Base-by-base conservation (phyloP, 2,113 vertebrate species). In the Python bivittatus region DNA sequence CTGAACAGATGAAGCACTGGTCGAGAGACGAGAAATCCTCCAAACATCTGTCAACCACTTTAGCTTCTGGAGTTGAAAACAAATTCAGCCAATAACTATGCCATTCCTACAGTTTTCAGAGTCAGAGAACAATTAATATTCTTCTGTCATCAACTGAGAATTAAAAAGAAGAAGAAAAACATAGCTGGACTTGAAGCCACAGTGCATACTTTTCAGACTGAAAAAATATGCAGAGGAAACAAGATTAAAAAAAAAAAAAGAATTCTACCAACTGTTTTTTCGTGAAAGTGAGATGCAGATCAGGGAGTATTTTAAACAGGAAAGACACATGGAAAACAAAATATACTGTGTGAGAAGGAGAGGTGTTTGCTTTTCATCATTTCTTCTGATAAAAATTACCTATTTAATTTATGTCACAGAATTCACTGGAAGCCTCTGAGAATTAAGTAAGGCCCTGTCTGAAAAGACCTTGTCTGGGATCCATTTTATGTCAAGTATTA, bases 11-110 rank as follows among this genome's bases (percentile, higher is more conserved):
- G 10, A 96, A 96, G 91, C 0, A 0, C 90, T 94, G 91, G 93
- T 93, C 90, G 91, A 48, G 95, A 94, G 91, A 72, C 92, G 93
- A 96, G 95, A 94, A 94, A 93, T 83, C 93, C 95, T 95, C 92
- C 4, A 56, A 95, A 95, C 91, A 96, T 92, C 92, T 94, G 94
- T 93, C 92, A 95, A 58, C 48, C 0, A 3, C 84, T 90, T 90
- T 95, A 93, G 92, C 91, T 79, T 48, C 0, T 0, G 93, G 58
- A 94, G 90, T 89, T 85, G 88, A 93, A 94, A 94, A 56, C 48
- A 84, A 68, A n/a, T 56, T 68, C 84, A 0, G 0, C 79, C 86
- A 60, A 94, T 2, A 96, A 86, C 91, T 90, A 84, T 94, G 95
- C 93, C 87, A 25, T 2, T 88, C 61, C 91, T 91, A 83, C 87